Base-by-base conservation (phyloP, 2,113 vertebrate genomes). In the Centrocercus urophasianus region DNA sequence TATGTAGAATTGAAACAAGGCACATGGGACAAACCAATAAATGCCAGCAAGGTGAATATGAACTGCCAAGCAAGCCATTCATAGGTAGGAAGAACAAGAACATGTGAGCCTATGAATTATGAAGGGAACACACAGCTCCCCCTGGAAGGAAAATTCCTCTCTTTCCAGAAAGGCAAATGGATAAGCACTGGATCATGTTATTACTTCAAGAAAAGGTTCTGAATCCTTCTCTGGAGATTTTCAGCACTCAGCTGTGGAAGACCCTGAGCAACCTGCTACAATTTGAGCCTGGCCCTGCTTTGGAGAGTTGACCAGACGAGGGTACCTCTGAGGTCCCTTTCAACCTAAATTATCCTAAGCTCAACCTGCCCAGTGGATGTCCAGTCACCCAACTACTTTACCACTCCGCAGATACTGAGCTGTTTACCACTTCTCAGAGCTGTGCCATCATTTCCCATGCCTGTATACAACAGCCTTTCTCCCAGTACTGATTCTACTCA, bases 131-230 rank as follows among this genome's bases (percentile, higher is more conserved):
- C 27, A 17, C 27, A 54, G 52, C 15, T 54, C 27, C 27, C 14
- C 75, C 34, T 77, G 34, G 48, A 89, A 54, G 27, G 52, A 27
- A 54, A 16, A 43, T 77, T 74, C 12, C n/a, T 91, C 42, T 63
- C 11, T n/a, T 61, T 54, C 52, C 52, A 54, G 27, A 54, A 54
- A 30, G 52, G 20, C 63, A 9, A 38, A 52, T 0, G 0, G 21
- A 17, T 52, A 70, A 78, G 6, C 48, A 48, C 22, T 32, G 32
- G 28, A 27, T 71, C 50, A 52, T 0, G 0, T 52, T 81, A 8
- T 57, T 81, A 8, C 22, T 87, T 74, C 3, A 3, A 79, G 65
- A 86, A 5, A 28, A 1, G 24, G 45, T 72, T n/a, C 45, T 79
- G 52, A 20, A n/a, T 64, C 36, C 3, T 11, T 27, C n/a, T 42